phyloP scores from a whole-genome alignment of 2,113 vertebrate genomes.

The Oryzias javanicus region DNA sequence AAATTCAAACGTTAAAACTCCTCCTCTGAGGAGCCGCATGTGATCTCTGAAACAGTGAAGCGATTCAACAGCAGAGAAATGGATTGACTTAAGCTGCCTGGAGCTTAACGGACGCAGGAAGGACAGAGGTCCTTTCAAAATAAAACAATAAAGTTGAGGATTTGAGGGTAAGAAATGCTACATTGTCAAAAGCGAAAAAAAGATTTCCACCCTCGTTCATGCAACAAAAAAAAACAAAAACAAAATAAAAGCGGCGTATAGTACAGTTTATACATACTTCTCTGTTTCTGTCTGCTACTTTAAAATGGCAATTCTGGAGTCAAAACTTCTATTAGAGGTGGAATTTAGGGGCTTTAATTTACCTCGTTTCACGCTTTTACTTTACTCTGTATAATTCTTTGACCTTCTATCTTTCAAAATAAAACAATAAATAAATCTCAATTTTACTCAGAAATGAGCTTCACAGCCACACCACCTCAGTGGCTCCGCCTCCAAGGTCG shows the following conservation, averaged over 20 bases:
- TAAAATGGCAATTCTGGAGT: constrained; percentile 43
- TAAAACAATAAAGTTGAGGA: constrained; percentile 27
- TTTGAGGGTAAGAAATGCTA: constrained; percentile 55
- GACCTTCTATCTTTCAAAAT: constrained; percentile 22
- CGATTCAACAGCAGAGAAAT: constrained; percentile 9
- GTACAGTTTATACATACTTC: constrained; percentile 1
- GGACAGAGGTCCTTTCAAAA: constrained; percentile 36
- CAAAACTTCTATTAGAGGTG: constrained; percentile 6
- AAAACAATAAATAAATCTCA: constrained; percentile 4
- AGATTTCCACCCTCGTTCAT: constrained; percentile 24
- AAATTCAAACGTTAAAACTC: background rate
- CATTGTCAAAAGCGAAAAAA: constrained; percentile 50
- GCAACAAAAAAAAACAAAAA: constrained; percentile 40
- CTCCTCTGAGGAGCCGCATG: constrained; percentile 4
- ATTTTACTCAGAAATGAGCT: constrained; percentile 10
- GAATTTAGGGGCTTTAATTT: constrained; percentile 35
- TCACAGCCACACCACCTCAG: constrained; percentile 13
- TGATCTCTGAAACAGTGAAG: constrained; percentile 8
- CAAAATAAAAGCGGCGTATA: constrained; percentile 29
- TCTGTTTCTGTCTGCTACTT: constrained; percentile 1
- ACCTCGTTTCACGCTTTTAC: constrained; percentile 22
- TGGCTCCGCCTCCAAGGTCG: constrained; percentile 45
- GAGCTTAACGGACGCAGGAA: constrained; percentile 23
- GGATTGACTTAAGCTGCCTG: constrained; percentile 62
- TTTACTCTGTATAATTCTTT: constrained; percentile 2